Percentiles rank a stretch among this genome's conserved stretches.
Conservation (phyloP, 64 coral and sea anemone species). For the Montipora sp. region DNA sequence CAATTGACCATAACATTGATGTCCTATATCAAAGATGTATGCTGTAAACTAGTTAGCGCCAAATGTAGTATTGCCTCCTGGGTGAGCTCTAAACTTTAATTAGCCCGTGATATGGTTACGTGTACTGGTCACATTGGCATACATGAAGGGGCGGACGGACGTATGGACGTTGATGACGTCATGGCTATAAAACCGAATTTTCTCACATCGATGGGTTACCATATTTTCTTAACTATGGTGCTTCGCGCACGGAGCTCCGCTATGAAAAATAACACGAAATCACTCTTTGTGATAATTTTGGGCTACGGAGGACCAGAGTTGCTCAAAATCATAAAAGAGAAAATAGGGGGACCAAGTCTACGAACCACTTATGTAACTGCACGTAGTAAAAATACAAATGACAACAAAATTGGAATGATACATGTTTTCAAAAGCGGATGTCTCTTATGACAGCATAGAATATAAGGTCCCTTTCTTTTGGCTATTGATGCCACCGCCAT, state of each 20-base stretch:
- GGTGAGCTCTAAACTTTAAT: too few relatives aligned
- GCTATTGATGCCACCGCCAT: slow-evolving; percentile 42
- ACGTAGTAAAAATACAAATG: background rate
- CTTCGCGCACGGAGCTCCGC: background rate
- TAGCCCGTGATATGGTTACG: too few relatives aligned
- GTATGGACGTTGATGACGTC: too few relatives aligned
- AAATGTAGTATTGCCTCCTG: too few relatives aligned
- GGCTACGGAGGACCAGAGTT: background rate
- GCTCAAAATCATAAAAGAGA: background rate
- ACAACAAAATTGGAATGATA: slow-evolving; percentile 5
- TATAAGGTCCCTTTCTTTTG: slow-evolving; percentile 33
- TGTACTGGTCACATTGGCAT: too few relatives aligned
- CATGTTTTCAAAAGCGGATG: slow-evolving; percentile 14
- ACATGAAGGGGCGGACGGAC: too few relatives aligned
- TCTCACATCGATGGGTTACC: too few relatives aligned
- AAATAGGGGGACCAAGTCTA: background rate
- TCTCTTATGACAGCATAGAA: background rate
- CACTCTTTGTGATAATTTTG: background rate
- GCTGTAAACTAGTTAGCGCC: too few relatives aligned
- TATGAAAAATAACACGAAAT: background rate
- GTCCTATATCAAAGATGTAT: too few relatives aligned
- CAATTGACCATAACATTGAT: too few relatives aligned
- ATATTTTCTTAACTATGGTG: too few relatives aligned
- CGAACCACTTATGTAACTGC: background rate
- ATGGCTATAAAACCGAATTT: too few relatives aligned